phyloP scores from a whole-genome alignment of 2,797 vertebrate genomes.

The Hoplostethus mediterraneus region DNA sequence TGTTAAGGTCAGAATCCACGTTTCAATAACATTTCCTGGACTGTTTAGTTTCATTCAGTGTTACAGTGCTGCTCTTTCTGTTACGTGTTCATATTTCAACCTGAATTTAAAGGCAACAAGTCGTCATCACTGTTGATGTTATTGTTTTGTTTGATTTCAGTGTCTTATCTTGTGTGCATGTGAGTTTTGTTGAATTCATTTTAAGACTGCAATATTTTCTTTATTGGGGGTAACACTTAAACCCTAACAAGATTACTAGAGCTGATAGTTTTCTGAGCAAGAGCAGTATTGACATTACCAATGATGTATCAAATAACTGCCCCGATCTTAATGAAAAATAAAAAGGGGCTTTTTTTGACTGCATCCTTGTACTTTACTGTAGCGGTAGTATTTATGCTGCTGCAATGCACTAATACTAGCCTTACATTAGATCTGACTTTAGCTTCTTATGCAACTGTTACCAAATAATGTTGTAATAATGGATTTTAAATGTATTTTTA shows the following conservation, averaged over 20 bases:
- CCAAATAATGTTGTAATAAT: neutral
- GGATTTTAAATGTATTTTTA: neutral
- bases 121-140: no score
- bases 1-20: conserved; percentile 61
- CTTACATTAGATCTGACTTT: neutral
- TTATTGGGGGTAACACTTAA: neutral
- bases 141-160: no score
- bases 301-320: conserved; percentile 18
- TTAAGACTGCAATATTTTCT: conserved; percentile 10
- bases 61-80: conserved; percentile 33
- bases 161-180: neutral
- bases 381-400: neutral
- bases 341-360: conserved; percentile 3
- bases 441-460: neutral
- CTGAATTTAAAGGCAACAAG: no score
- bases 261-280: conserved; percentile 7
- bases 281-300: conserved; percentile 3
- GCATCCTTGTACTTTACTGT: conserved; percentile 21
- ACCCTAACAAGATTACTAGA: neutral
- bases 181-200: conserved; percentile 14
- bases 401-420: neutral
- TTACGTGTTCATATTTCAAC: conserved; percentile 10
- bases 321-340: conserved; percentile 28
- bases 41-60: conserved; percentile 42
- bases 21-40: conserved; percentile 33